Evolutionary conservation across 2,888 invertebrate genomes (phyloP).

Genomic region (Himalopsyche kuldschensis): DNA sequence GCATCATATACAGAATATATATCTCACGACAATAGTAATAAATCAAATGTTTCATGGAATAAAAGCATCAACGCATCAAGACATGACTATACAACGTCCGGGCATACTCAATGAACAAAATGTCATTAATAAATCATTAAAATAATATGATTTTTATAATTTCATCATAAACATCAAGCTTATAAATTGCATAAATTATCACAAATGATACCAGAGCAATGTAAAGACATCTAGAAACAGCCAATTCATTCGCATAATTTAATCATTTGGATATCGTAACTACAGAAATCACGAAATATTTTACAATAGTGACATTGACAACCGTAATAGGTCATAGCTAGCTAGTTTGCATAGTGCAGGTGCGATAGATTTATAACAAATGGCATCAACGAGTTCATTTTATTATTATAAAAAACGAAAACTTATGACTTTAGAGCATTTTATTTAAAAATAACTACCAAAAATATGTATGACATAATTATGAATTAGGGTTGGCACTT

Average conservation of each 20-base stretch:
- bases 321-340: background rate
- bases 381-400: background rate
- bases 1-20: background rate
- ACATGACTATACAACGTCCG: background rate
- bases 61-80: conserved; percentile 3
- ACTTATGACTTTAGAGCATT: background rate
- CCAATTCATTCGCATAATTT: background rate
- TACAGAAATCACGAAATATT: background rate
- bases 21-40: background rate
- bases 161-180: background rate
- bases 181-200: background rate
- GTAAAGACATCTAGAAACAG: background rate
- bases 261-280: background rate
- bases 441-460: too few relatives aligned
- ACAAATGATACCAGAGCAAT: background rate
- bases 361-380: background rate
- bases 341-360: background rate
- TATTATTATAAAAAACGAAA: background rate
- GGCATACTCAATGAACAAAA: conserved; percentile 8
- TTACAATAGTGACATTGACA: background rate
- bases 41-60: conserved; percentile 3
- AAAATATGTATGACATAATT: too few relatives aligned
- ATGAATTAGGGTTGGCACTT: too few relatives aligned
- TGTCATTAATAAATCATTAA: conserved; percentile 7
- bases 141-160: background rate